phyloP scores from a whole-genome alignment of 1,140 invertebrate genomes.

The Cyclargus thomasi region DNA sequence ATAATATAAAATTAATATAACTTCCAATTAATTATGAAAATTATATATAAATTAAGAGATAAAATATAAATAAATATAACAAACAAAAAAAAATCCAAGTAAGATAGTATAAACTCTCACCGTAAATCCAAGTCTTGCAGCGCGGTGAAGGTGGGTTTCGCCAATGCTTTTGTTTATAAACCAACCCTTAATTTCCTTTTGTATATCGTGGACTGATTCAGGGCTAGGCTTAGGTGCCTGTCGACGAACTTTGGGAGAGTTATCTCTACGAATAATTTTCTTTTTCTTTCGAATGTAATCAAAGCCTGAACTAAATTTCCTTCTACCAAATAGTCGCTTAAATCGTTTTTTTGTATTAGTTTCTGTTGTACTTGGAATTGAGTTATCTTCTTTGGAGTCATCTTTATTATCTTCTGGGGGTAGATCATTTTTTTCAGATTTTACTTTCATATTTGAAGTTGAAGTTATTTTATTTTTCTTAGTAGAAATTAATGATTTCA shows the following conservation, averaged over 20 bases:
- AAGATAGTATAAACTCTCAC: slow-evolving; percentile 76
- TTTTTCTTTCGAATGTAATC: slow-evolving; percentile 94
- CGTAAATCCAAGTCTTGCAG: slow-evolving; percentile 90
- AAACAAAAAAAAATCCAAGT: neutral
- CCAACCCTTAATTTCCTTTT: slow-evolving; percentile 91
- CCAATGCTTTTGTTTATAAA: slow-evolving; percentile 95
- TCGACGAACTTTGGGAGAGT: slow-evolving; percentile 53
- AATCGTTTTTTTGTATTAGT: slow-evolving; percentile 55
- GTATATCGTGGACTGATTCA: slow-evolving; percentile 84
- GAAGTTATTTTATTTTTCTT: slow-evolving; percentile 57
- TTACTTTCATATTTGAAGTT: slow-evolving; percentile 48
- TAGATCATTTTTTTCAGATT: slow-evolving; percentile 48
- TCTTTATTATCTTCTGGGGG: slow-evolving; percentile 51
- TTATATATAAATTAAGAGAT: neutral
- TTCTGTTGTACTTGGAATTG: slow-evolving; percentile 39
- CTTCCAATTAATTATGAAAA: no score
- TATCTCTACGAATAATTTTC: slow-evolving; percentile 68
- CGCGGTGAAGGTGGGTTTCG: slow-evolving; percentile 92
- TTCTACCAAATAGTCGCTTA: slow-evolving; percentile 67
- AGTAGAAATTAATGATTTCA: slow-evolving; percentile 69
- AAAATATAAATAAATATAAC: neutral
- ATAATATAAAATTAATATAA: no score
- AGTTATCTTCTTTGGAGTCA: slow-evolving; percentile 49
- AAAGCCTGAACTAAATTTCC: slow-evolving; percentile 80
- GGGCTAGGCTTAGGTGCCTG: slow-evolving; percentile 76